These are phyloP conservation scores for Desoria tigrina DNA, from an alignment of 2,888 invertebrate genomes.

Conservation along the genomic window DNA sequence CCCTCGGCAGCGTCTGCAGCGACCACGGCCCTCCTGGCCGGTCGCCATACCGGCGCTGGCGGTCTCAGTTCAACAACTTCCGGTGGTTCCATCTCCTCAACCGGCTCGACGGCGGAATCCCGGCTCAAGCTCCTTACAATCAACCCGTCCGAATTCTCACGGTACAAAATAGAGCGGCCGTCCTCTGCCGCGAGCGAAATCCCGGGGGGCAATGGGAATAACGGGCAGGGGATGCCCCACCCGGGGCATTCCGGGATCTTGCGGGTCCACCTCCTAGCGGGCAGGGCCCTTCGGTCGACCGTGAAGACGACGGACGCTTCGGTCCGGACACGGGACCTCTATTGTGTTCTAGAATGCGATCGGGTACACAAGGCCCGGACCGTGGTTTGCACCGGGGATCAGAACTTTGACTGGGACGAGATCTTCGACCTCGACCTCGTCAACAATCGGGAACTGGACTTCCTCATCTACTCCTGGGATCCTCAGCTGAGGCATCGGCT, in stretches of 20 bases:
- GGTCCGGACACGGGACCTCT: slow-evolving; percentile 77
- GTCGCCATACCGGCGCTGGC: slow-evolving; percentile 56
- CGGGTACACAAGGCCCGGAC: slow-evolving; percentile 94
- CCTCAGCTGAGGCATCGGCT: slow-evolving; percentile 95
- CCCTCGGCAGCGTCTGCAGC: slow-evolving; percentile 23
- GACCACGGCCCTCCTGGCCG: slow-evolving; percentile 32
- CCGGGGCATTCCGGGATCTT: slow-evolving; percentile 67
- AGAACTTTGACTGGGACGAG: slow-evolving; percentile 99
- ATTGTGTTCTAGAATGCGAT: slow-evolving; percentile 92
- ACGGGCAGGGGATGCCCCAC: slow-evolving; percentile 56
- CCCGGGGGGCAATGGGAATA: slow-evolving; percentile 40
- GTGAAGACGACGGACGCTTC: slow-evolving; percentile 60
- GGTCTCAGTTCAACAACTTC: slow-evolving; percentile 21
- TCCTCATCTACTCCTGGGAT: slow-evolving; percentile 98
- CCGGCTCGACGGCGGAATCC: slow-evolving; percentile 70
- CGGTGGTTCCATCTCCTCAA: slow-evolving; percentile 65
- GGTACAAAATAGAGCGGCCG: slow-evolving; percentile 77
- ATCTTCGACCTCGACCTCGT: slow-evolving; percentile 96
- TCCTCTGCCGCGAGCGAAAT: slow-evolving; percentile 60
- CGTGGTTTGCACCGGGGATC: slow-evolving; percentile 91
- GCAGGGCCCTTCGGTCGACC: slow-evolving; percentile 77
- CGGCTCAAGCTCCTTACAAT: slow-evolving; percentile 62
- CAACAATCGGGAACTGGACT: slow-evolving; percentile 89
- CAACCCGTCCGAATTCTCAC: slow-evolving; percentile 52
- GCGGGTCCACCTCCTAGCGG: slow-evolving; percentile 80